These are phyloP conservation scores for Orchestes rusci DNA, from an alignment of 2,888 invertebrate genomes.

Conservation along the genomic window DNA sequence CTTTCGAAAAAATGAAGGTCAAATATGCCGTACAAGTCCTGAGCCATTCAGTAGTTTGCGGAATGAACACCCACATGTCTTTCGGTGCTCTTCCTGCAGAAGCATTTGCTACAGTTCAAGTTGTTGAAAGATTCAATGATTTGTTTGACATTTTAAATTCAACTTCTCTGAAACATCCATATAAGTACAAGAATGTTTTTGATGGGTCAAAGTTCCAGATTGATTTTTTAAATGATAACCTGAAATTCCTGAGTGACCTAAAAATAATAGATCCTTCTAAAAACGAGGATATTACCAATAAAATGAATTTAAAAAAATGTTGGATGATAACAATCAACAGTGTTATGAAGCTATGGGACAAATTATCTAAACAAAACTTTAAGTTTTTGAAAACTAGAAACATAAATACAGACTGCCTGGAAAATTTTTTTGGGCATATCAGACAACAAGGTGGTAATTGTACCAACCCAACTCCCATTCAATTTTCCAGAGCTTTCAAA, in stretches of 20 bases:
- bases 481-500: slow-evolving; percentile 6
- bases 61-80: slow-evolving; percentile 12
- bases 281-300: slow-evolving; percentile 3
- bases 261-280: slow-evolving; percentile 7
- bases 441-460: slow-evolving; percentile 4
- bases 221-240: slow-evolving; percentile 7
- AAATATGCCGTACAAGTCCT: slow-evolving; percentile 20
- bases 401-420: not conserved
- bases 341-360: slow-evolving; percentile 5
- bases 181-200: slow-evolving; percentile 11
- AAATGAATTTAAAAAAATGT: slow-evolving; percentile 7
- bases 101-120: slow-evolving; percentile 11
- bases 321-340: slow-evolving; percentile 11
- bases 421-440: not conserved
- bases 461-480: slow-evolving; percentile 5
- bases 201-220: slow-evolving; percentile 4
- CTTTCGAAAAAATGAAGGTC: slow-evolving; percentile 28
- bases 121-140: slow-evolving; percentile 15
- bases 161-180: not conserved
- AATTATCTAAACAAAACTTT: slow-evolving; percentile 9
- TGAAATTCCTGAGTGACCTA: slow-evolving; percentile 1
- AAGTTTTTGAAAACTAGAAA: slow-evolving; percentile 3
- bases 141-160: slow-evolving; percentile 17
- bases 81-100: slow-evolving; percentile 13
- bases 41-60: slow-evolving; percentile 14